These are phyloP conservation scores for Amphiprion ocellaris DNA, from an alignment of 2,113 vertebrate species.

Conservation along the genomic window DNA sequence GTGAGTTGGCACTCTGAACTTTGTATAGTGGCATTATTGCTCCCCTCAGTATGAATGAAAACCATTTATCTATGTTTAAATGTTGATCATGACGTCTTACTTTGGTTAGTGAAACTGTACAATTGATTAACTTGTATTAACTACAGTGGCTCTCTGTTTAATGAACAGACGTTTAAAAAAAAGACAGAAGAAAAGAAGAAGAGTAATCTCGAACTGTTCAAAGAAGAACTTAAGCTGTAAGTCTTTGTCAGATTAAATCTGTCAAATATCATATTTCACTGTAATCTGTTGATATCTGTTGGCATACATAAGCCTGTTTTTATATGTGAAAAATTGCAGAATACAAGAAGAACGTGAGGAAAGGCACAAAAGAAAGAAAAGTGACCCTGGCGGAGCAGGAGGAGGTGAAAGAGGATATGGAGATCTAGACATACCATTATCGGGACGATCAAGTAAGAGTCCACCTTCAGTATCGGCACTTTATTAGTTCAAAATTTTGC, in stretches of 20 bases:
- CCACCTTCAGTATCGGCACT: not conserved
- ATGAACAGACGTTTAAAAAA: conserved; percentile 80
- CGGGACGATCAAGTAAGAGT: conserved; percentile 80
- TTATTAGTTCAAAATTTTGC: not conserved
- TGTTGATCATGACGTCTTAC: no score
- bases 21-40: not conserved
- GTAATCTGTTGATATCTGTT: not conserved
- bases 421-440: conserved; percentile 77
- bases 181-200: conserved; percentile 87
- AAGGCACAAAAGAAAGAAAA: conserved; percentile 84
- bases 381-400: conserved; percentile 70
- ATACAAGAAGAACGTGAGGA: conserved; percentile 89
- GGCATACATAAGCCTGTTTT: not conserved
- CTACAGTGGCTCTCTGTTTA: conserved; percentile 1
- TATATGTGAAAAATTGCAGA: conserved; percentile 64
- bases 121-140: not conserved
- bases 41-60: no score
- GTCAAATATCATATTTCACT: not conserved
- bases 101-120: not conserved
- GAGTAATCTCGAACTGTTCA: conserved; percentile 88
- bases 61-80: no score
- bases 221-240: conserved; percentile 88
- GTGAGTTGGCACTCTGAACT: conserved; percentile 73
- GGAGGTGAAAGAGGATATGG: conserved; percentile 61
- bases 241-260: conserved; percentile 32